phyloP scores from a whole-genome alignment of 2,113 vertebrate genomes.

The Leptodactylus fuscus region DNA sequence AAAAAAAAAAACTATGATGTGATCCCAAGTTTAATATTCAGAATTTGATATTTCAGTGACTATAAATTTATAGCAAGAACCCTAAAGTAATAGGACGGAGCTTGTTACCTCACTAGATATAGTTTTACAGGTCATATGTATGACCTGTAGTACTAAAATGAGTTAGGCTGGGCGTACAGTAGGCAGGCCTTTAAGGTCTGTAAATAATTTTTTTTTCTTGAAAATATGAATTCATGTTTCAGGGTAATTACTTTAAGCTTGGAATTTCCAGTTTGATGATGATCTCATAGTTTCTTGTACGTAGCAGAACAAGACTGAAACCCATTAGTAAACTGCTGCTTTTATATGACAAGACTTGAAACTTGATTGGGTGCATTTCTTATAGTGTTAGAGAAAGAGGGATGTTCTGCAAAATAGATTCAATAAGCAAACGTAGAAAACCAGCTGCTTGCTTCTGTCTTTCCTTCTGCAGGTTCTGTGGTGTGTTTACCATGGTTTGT shows the following conservation, averaged over 20 bases:
- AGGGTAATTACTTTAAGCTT: not conserved
- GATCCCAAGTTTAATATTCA: no score
- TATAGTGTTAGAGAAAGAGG: not conserved
- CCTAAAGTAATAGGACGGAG: no score
- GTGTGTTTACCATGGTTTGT: constrained; percentile 6
- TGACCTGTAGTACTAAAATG: not conserved
- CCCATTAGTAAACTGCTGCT: not conserved
- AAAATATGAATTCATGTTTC: not conserved
- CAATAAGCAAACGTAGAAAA: constrained; percentile 7
- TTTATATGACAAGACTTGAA: not conserved
- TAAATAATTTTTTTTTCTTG: not conserved
- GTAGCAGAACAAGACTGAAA: no score
- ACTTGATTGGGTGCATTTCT: constrained; percentile 25
- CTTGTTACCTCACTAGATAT: not conserved
- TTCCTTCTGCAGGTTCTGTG: constrained; percentile 38
- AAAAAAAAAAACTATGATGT: no score
- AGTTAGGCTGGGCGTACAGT: not conserved
- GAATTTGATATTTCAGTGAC: no score
- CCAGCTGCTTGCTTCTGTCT: constrained; percentile 33
- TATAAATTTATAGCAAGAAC: no score
- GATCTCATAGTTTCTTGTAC: not conserved
- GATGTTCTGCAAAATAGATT: constrained; percentile 9
- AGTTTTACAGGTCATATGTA: not conserved
- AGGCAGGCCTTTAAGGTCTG: not conserved
- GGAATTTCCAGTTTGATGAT: constrained; percentile 9